Evolutionary conservation across 2,888 invertebrate species (phyloP), one percentile per base, ranked within the genome.

Genomic region (Acleris emargana): DNA sequence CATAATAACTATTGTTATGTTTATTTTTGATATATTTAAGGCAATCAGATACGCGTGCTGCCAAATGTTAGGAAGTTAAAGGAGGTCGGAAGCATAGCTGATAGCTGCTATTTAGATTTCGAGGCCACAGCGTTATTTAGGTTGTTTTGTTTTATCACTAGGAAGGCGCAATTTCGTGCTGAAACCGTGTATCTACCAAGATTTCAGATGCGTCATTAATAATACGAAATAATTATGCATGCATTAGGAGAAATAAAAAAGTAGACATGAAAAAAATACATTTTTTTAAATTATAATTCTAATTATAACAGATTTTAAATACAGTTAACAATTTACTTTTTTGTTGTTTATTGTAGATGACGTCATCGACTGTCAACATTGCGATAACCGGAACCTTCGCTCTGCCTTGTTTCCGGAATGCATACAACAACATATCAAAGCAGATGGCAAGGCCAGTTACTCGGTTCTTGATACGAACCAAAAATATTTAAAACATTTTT

Each of bases 141-240:
- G 89, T 91, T 91, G 89, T 90, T 90, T 89, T 89, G 88, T 87
- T 88, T 91, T 92, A 92, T 92, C 91, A 89, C 86, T 84, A 82
- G 85, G 85, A 89, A 90, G 88, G 89, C 88, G 88, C 85, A 87
- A 85, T 88, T 89, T 88, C 82, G 84, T 79, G 72, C 76, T 80
- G 79, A 77, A 77, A 73, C 73, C 61, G 69, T 64, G 86, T 83
- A 84, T 67, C 75, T 51, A 80, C 72, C 49, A 76, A 76, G 70
- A 62, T 74, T 71, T 70, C 71, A 86, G 87, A 88, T 84, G 76
- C 79, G 81, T 77, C 79, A 63, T 58, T 62, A 53, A 22, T n/a
- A 51, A 50, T 58, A 25, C 68, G 67, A 32, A 18, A 43, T 18
- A 20, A 57, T 22, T n/a, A 58, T 32, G 28, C 25, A 53, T 28